A percentile compares a stretch with the other conserved stretches of the same genome.
phyloP scores from a whole-genome alignment of 2,888 invertebrate species.

The Xestia sexstrigata region DNA sequence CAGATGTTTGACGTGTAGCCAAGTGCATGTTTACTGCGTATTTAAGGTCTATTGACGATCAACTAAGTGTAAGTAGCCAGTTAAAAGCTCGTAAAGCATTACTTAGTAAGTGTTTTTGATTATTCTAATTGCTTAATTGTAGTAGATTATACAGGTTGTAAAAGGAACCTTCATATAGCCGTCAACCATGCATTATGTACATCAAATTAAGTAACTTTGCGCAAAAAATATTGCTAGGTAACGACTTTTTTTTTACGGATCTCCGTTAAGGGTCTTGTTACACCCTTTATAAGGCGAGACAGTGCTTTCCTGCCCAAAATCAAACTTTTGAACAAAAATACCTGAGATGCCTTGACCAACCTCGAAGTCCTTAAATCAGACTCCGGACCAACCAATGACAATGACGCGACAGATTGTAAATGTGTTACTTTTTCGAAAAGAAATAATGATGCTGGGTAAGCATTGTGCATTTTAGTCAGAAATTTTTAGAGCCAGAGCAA shows the following conservation, averaged over 20 bases:
- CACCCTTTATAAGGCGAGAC: neutral
- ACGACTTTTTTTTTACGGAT: no score
- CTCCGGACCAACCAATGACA: neutral
- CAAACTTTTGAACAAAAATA: neutral
- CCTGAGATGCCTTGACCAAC: neutral
- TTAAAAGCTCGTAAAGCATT: slow-evolving; percentile 12
- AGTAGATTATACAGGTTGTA: neutral
- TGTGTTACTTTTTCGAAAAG: neutral
- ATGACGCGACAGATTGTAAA: neutral
- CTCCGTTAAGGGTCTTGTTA: no score
- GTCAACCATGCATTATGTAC: no score
- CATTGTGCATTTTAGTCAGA: neutral
- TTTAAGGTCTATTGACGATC: slow-evolving; percentile 12
- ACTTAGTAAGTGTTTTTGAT: slow-evolving; percentile 2
- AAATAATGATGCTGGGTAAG: neutral
- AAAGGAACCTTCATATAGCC: no score
- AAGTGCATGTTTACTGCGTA: slow-evolving; percentile 15
- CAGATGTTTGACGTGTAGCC: neutral
- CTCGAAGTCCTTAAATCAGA: neutral
- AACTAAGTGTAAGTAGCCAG: neutral
- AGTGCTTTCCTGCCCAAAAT: neutral
- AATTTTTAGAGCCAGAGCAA: neutral
- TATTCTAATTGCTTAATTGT: neutral
- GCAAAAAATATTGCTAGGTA: no score
- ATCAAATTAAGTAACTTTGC: no score